Percentiles rank a stretch among this genome's conserved stretches.
Evolutionary conservation across 2,113 vertebrate genomes (phyloP).

Genomic region (Eupsittula cactorum): DNA sequence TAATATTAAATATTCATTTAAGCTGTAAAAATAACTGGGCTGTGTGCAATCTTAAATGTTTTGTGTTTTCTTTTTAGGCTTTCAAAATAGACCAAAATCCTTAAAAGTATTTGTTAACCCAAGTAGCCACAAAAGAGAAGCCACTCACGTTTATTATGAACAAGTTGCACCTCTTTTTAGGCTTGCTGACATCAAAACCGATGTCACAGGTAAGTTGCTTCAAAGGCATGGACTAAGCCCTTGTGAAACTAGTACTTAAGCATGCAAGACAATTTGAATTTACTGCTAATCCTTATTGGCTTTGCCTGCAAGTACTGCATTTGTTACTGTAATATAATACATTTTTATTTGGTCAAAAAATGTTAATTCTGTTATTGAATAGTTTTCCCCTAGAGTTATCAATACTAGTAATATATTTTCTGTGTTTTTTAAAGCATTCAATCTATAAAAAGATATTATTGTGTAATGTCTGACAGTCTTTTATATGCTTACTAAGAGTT

Average conservation of each 20-base stretch:
- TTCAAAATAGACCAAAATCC: constrained; percentile 84
- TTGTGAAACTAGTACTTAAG: neutral
- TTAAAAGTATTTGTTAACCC: constrained; percentile 95
- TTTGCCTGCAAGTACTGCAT: neutral
- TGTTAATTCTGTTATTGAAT: neutral
- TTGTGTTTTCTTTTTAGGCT: constrained; percentile 75
- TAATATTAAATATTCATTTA: neutral
- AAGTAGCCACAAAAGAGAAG: constrained; percentile 91
- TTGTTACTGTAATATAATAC: neutral
- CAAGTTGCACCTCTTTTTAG: constrained; percentile 93
- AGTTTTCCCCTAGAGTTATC: neutral
- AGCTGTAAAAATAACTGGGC: neutral
- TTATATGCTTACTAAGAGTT: neutral
- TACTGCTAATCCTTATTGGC: neutral
- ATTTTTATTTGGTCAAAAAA: neutral
- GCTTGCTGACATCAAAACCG: constrained; percentile 87
- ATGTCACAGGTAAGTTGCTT: constrained; percentile 86
- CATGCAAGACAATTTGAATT: neutral
- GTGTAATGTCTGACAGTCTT: neutral
- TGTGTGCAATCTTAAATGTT: neutral
- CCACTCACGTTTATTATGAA: constrained; percentile 84
- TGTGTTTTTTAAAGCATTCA: neutral
- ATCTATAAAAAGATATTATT: neutral
- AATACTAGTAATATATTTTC: neutral
- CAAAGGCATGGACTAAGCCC: neutral